Evolutionary conservation across 1,140 invertebrate genomes (phyloP).

Genomic region (Tachypleus tridentatus): DNA sequence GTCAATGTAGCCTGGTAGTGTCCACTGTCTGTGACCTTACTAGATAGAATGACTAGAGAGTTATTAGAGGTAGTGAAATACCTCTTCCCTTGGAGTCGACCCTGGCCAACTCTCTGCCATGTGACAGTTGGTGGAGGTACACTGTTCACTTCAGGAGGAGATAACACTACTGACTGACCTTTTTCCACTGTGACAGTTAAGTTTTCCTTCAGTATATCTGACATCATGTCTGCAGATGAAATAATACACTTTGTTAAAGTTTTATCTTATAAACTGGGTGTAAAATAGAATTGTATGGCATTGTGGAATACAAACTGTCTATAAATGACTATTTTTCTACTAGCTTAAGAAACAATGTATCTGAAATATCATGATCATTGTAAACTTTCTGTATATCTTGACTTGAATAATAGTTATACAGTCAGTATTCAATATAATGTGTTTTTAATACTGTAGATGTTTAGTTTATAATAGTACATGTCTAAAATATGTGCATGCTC

Average conservation of each 20-base stretch:
- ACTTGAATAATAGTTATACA: no score
- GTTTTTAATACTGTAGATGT: no score
- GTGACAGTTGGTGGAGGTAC: constrained; percentile 64
- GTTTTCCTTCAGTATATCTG: constrained; percentile 58
- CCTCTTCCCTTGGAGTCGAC: constrained; percentile 60
- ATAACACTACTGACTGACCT: constrained; percentile 65
- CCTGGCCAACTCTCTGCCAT: constrained; percentile 63
- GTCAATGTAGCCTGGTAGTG: constrained; percentile 56
- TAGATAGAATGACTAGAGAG: constrained; percentile 65
- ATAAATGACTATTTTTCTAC: no score
- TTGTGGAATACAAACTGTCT: no score
- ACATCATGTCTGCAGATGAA: constrained; percentile 56
- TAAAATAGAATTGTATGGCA: neutral
- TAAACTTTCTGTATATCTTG: no score
- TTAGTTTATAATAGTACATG: no score
- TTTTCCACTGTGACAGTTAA: constrained; percentile 51
- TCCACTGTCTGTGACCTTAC: constrained; percentile 46
- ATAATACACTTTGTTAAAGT: constrained; percentile 12
- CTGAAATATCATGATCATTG: no score
- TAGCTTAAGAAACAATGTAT: no score
- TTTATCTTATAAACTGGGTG: neutral
- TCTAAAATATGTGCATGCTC: no score
- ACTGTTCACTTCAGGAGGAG: constrained; percentile 66
- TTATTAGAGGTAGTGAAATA: constrained; percentile 59
- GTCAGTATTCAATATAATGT: no score